phyloP scores from a whole-genome alignment of 2,888 invertebrate species.

The Agonopterix alstromeriana region DNA sequence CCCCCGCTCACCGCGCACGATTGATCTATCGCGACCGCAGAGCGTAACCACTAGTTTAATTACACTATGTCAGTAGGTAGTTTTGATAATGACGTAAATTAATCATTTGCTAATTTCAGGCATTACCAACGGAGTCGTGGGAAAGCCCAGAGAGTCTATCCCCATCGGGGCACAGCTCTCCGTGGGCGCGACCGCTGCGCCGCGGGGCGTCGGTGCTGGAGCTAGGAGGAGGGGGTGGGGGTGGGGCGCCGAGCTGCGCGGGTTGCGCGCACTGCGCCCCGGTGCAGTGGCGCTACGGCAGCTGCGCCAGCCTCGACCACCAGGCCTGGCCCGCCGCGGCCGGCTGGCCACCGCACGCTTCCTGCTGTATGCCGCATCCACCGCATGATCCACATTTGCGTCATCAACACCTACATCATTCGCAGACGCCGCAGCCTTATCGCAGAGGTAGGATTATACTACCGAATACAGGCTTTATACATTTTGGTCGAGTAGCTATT shows the following conservation, averaged over 20 bases:
- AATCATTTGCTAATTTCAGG: slow-evolving; percentile 10
- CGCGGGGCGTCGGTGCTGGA: slow-evolving; percentile 63
- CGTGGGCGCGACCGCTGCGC: slow-evolving; percentile 54
- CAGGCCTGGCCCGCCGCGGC: slow-evolving; percentile 17
- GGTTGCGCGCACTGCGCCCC: slow-evolving; percentile 36
- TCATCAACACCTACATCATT: slow-evolving; percentile 36
- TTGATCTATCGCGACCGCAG: too few relatives aligned
- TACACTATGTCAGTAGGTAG: too few relatives aligned
- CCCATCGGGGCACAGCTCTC: slow-evolving; percentile 27
- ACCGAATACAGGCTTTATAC: too few relatives aligned
- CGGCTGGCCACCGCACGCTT: slow-evolving; percentile 32
- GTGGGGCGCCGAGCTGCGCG: slow-evolving; percentile 21
- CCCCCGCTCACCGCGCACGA: too few relatives aligned
- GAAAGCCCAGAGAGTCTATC: slow-evolving; percentile 34
- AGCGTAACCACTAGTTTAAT: too few relatives aligned
- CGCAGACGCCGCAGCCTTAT: slow-evolving; percentile 56
- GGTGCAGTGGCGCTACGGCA: slow-evolving; percentile 59
- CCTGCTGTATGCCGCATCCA: slow-evolving; percentile 29
- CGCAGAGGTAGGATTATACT: slow-evolving; percentile 41
- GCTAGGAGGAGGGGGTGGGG: slow-evolving; percentile 36
- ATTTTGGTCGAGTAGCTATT: too few relatives aligned
- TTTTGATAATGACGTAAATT: too few relatives aligned
- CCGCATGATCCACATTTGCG: slow-evolving; percentile 9
- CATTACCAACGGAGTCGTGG: slow-evolving; percentile 41
- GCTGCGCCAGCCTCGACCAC: slow-evolving; percentile 63